Conservation (phyloP, 2,113 vertebrate genomes). For the Paradoxurus hermaphroditus region DNA sequence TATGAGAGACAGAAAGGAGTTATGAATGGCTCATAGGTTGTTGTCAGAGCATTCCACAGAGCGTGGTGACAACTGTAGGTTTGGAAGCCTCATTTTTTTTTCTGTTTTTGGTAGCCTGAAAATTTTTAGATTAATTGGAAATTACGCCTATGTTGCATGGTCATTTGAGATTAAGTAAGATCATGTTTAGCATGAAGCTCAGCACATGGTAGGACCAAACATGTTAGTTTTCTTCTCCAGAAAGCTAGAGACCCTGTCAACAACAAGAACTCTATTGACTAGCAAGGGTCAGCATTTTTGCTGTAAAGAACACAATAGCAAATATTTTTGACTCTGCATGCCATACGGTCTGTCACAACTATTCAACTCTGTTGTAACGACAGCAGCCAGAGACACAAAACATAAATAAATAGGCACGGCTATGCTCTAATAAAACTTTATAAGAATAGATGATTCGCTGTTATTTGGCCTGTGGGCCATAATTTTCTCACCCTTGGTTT, state of each 20-base stretch:
- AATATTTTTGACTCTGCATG: not conserved
- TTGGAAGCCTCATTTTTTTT: not conserved
- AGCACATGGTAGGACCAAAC: not conserved
- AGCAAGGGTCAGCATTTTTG: not conserved
- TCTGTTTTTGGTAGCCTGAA: not conserved
- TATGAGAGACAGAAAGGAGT: not conserved
- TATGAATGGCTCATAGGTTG: not conserved
- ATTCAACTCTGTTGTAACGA: not conserved
- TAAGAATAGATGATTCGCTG: not conserved
- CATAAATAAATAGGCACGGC: not conserved
- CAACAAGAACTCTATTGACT: not conserved
- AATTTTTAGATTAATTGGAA: not conserved
- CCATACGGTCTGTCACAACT: not conserved
- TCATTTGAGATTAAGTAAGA: not conserved
- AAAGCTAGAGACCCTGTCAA: not conserved
- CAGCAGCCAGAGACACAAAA: not conserved
- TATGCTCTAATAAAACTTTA: not conserved
- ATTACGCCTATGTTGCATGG: not conserved
- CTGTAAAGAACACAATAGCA: not conserved
- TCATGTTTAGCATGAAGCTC: not conserved
- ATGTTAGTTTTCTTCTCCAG: not conserved
- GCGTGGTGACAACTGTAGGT: not conserved
- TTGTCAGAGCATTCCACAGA: not conserved
- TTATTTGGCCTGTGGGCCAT: not conserved
- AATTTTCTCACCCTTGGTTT: not conserved